Base-by-base conservation (phyloP, 1,140 invertebrate species). In the Glomeris maerens region DNA sequence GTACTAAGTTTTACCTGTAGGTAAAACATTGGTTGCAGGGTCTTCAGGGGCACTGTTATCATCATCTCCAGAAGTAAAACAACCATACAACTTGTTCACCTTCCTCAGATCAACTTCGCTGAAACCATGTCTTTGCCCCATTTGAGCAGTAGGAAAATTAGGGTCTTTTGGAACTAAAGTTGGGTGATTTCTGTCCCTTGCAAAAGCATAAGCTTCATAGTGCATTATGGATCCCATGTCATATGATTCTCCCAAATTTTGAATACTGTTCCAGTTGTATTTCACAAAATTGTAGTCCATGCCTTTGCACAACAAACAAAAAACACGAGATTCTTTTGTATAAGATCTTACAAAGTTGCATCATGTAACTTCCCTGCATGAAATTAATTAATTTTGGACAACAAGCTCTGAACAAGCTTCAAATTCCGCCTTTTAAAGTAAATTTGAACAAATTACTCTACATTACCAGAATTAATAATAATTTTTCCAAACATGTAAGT, bases 211-310 rank as follows among this genome's bases (percentile, higher is more conserved):
- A 4, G 68, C 59, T 1, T 69, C 70, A 53, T 75, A 75, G 54
- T 75, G 73, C 72, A 75, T 73, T n/a, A 74, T 64, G 0, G 67
- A 70, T n/a, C 58, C 59, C 50, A 74, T 74, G 55, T 79, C 76
- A 56, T 76, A 76, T 1, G 60, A 52, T 7, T 68, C 66, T 20
- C 61, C 63, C 10, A 72, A 59, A 50, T 63, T 62, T 49, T 73
- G 66, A 20, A 68, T 63, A 3, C 60, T 50, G 17, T 60, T 58
- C 47, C 59, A 59, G 3, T 54, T 55, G 40, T 64, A 70, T 38
- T 70, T 73, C 14, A 65, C 48, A 55, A 74, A 76, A 50, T 76
- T 73, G 20, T 63, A 58, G 13, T 64, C 59, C 58, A 64, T 67
- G 29, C 62, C 66, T 66, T 45, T 3, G 53, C 50, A 47, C 45